These are phyloP conservation scores for Pimephales promelas DNA, from an alignment of 2,113 vertebrate species.

Conservation along the genomic window DNA sequence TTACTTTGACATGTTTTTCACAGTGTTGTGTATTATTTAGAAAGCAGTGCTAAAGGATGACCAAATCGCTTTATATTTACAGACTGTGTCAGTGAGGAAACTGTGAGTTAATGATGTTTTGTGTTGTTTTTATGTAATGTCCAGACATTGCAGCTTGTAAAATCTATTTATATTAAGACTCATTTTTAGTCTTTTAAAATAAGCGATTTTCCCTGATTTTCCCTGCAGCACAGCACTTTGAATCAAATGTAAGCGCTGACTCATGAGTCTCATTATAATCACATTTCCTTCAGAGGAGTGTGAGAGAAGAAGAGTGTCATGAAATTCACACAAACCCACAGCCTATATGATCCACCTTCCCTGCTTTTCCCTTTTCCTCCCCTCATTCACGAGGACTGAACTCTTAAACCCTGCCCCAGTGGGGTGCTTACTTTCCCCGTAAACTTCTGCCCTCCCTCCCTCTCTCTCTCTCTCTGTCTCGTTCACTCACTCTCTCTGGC, in stretches of 20 bases:
- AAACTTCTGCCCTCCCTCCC: slow-evolving; percentile 66
- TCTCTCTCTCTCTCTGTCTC: slow-evolving; percentile 18
- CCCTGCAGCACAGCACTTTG: no score
- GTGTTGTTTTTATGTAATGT: neutral
- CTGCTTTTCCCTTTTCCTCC: slow-evolving; percentile 70
- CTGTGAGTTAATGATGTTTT: slow-evolving; percentile 12
- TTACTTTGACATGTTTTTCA: slow-evolving; percentile 19
- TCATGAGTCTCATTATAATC: slow-evolving; percentile 56
- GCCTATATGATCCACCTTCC: slow-evolving; percentile 58
- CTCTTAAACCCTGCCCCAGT: slow-evolving; percentile 79
- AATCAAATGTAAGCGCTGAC: slow-evolving; percentile 59
- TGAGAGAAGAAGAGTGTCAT: slow-evolving; percentile 37
- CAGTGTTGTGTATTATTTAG: neutral
- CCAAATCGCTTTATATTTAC: neutral
- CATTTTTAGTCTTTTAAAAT: neutral
- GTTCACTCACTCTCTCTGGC: slow-evolving; percentile 8
- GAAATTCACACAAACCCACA: slow-evolving; percentile 68
- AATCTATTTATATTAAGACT: neutral
- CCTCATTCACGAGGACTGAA: slow-evolving; percentile 76
- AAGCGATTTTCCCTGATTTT: neutral
- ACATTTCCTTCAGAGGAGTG: slow-evolving; percentile 48
- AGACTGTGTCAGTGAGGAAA: slow-evolving; percentile 5
- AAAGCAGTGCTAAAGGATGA: neutral
- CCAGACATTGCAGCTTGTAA: neutral
- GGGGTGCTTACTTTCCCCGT: slow-evolving; percentile 70